Percentiles rank a stretch among this genome's conserved stretches.
phyloP scores from a whole-genome alignment of 2,797 vertebrate genomes.

The Rhinella marina region DNA sequence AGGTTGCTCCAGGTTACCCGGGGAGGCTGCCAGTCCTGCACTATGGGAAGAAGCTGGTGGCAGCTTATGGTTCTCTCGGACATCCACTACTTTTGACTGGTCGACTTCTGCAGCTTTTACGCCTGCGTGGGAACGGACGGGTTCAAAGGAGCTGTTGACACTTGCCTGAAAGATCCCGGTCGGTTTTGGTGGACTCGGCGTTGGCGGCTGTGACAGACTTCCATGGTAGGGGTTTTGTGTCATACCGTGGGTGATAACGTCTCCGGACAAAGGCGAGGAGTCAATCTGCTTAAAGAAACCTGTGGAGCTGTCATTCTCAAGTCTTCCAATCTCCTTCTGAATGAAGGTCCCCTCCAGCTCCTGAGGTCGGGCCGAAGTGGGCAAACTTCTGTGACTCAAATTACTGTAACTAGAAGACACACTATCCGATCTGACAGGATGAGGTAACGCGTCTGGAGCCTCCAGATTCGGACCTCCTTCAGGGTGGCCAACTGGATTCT shows the following conservation, averaged over 20 bases:
- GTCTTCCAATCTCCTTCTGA: constrained; percentile 92
- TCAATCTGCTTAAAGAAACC: constrained; percentile 96
- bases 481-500: constrained; percentile 68
- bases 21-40: constrained; percentile 66
- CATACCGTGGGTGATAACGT: constrained; percentile 62
- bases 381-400: constrained; percentile 82
- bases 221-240: constrained; percentile 69
- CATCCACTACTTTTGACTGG: constrained; percentile 88
- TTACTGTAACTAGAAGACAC: constrained; percentile 88
- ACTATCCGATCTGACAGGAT: constrained; percentile 83
- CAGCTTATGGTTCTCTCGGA: constrained; percentile 68
- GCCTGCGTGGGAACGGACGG: constrained; percentile 89
- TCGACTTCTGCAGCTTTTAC: constrained; percentile 86
- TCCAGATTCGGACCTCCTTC: constrained; percentile 86
- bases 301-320: constrained; percentile 78
- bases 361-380: constrained; percentile 77
- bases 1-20: constrained; percentile 93
- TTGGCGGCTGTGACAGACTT: constrained; percentile 75
- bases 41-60: constrained; percentile 64
- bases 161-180: constrained; percentile 94
- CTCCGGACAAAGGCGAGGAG: constrained; percentile 81
- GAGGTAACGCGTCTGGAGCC: constrained; percentile 78
- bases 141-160: constrained; percentile 97
- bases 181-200: constrained; percentile 94
- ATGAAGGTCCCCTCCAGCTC: constrained; percentile 89